Percentiles rank a stretch among this genome's conserved stretches.
Evolutionary conservation across 2,888 invertebrate species (phyloP).

Genomic region (Eristalis tenax): DNA sequence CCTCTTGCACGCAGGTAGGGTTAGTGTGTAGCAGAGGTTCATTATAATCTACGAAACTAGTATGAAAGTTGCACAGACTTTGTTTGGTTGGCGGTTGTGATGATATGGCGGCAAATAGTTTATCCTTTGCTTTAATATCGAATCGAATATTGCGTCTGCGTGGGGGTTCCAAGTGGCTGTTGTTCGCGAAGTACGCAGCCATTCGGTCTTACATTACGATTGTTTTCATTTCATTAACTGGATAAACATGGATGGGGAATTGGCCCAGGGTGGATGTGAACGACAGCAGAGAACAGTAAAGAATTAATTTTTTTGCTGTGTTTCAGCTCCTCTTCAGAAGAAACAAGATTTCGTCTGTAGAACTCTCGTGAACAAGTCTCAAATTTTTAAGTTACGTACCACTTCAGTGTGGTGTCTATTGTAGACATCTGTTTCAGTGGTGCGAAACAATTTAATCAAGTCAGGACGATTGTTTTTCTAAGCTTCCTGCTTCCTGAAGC

Average conservation of each 20-base stretch:
- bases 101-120: conserved; percentile 1
- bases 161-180: not conserved
- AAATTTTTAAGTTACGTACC: too few relatives aligned
- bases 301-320: too few relatives aligned
- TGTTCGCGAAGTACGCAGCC: not conserved
- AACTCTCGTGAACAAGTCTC: too few relatives aligned
- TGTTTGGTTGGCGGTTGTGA: not conserved
- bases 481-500: too few relatives aligned
- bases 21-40: conserved; percentile 25
- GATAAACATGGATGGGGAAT: not conserved
- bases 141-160: not conserved
- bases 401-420: too few relatives aligned
- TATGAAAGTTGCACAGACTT: conserved; percentile 58
- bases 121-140: not conserved
- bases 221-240: conserved; percentile 65
- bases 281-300: too few relatives aligned
- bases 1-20: conserved; percentile 25
- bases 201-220: conserved; percentile 36
- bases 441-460: too few relatives aligned
- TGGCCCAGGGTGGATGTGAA: too few relatives aligned
- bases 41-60: conserved; percentile 63
- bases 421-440: too few relatives aligned
- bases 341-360: too few relatives aligned
- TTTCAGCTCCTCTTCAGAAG: too few relatives aligned
- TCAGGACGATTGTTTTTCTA: too few relatives aligned